Percentiles rank a stretch among this genome's conserved stretches.
phyloP scores from a whole-genome alignment of 2,888 invertebrate species.

The Gari tellinella region DNA sequence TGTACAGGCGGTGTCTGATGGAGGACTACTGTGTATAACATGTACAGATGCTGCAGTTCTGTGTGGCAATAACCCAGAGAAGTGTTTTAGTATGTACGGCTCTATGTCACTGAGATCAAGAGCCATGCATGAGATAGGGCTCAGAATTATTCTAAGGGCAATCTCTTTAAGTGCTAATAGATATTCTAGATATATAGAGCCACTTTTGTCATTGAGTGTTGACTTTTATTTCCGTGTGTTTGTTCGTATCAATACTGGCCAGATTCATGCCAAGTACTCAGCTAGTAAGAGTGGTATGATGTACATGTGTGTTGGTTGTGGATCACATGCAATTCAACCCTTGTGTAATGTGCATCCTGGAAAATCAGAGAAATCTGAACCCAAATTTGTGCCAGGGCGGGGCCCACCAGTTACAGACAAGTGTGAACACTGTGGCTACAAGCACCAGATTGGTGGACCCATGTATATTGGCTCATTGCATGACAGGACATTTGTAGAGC shows the following conservation, averaged over 20 bases:
- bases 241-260: conserved; percentile 92
- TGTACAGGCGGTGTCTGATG: conserved; percentile 81
- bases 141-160: conserved; percentile 95
- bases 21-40: conserved; percentile 96
- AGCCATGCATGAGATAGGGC: conserved; percentile 94
- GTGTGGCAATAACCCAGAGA: conserved; percentile 97
- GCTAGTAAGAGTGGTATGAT: conserved; percentile 93
- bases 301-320: conserved; percentile 96
- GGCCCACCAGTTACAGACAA: conserved; percentile 88
- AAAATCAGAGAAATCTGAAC: not conserved
- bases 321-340: conserved; percentile 91
- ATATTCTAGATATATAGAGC: conserved; percentile 96
- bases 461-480: conserved; percentile 97
- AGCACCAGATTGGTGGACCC: conserved; percentile 94
- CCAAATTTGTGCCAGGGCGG: conserved; percentile 26
- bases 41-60: conserved; percentile 98
- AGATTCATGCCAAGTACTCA: conserved; percentile 91
- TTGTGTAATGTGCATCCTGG: conserved; percentile 86
- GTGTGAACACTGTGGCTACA: conserved; percentile 91
- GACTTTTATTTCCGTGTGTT: conserved; percentile 99
- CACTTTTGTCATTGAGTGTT: conserved; percentile 94
- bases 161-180: conserved; percentile 96
- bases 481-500: conserved; percentile 90
- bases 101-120: conserved; percentile 93
- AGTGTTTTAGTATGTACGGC: conserved; percentile 97